phyloP scores from a whole-genome alignment of 2,113 vertebrate species.

The Narcine bancroftii region DNA sequence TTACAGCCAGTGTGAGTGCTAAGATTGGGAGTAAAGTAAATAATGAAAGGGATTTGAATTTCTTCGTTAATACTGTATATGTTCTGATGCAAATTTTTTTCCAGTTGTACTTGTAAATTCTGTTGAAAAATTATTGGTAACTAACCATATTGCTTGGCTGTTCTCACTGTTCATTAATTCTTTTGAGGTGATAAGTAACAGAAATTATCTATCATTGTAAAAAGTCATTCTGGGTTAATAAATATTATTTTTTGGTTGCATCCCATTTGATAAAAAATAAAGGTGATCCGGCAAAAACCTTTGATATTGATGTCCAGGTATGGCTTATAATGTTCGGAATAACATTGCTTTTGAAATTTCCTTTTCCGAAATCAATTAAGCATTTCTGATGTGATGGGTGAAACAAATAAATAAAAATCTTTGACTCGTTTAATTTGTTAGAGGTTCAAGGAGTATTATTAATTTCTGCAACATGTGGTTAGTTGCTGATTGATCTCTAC shows the following conservation, averaged over 20 bases:
- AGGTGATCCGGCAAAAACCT: neutral
- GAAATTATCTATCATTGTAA: neutral
- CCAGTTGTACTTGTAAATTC: neutral
- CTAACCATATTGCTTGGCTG: neutral
- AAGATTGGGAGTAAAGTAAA: constrained; percentile 7
- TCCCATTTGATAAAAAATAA: neutral
- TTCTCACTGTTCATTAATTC: neutral
- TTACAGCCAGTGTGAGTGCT: neutral
- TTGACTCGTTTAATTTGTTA: neutral
- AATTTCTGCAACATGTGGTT: no score
- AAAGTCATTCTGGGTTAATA: neutral
- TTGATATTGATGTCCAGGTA: no score
- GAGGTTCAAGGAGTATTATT: neutral
- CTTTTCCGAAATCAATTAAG: constrained; percentile 9
- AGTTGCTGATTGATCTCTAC: no score
- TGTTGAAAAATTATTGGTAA: neutral
- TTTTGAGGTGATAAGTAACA: neutral
- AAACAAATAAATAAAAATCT: neutral
- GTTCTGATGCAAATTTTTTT: neutral
- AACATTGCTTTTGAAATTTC: neutral
- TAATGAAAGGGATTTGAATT: constrained; percentile 27
- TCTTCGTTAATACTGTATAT: constrained; percentile 27
- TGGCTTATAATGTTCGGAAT: neutral
- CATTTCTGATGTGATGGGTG: neutral
- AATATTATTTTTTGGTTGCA: neutral